Conservation (phyloP, 2,888 invertebrate genomes). For the Petrolisthes manimaculis region DNA sequence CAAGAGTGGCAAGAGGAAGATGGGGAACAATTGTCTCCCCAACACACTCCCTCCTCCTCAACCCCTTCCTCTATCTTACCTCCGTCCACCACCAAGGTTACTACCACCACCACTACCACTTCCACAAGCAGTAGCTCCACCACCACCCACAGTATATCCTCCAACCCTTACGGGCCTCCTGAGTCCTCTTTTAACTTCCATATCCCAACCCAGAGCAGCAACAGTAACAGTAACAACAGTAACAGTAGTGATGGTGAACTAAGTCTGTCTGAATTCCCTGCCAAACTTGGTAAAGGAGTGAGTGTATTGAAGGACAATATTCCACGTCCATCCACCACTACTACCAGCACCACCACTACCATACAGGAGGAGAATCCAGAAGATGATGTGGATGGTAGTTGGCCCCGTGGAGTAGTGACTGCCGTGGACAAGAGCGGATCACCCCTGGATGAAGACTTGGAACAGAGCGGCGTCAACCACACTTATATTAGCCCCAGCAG, state of each 20-base stretch:
- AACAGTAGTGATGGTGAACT: too few relatives aligned
- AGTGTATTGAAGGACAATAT: not conserved
- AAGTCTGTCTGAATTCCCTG: constrained; percentile 1
- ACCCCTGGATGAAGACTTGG: not conserved
- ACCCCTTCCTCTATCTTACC: not conserved
- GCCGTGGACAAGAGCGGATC: constrained; percentile 35
- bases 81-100: not conserved
- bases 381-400: not conserved
- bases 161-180: not conserved
- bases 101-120: constrained; percentile 1
- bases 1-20: not conserved
- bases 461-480: constrained; percentile 19
- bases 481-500: constrained; percentile 48
- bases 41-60: not conserved
- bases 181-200: not conserved
- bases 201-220: not conserved
- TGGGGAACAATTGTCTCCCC: not conserved
- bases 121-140: not conserved
- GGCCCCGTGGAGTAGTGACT: constrained; percentile 17
- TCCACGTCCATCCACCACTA: not conserved
- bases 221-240: not conserved
- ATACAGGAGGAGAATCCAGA: not conserved
- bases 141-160: not conserved
- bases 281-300: constrained; percentile 28
- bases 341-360: not conserved